Conservation (phyloP, 2,888 invertebrate species). For the Acrobasis consociella region DNA sequence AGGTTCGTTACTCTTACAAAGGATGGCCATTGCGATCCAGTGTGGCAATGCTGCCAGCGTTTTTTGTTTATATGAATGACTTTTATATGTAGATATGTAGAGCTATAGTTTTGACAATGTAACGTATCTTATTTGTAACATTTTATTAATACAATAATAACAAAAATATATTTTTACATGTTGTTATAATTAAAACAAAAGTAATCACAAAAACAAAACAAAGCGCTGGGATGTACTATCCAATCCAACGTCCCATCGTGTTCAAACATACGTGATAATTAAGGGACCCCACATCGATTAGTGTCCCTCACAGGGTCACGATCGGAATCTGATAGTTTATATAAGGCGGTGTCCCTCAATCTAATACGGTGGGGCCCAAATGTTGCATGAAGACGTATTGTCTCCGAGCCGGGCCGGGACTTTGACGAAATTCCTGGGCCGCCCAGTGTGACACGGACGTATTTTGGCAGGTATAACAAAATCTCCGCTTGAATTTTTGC, state of each 20-base stretch:
- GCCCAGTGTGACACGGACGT: conserved; percentile 39
- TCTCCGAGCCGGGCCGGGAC: conserved; percentile 50
- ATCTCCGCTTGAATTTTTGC: conserved; percentile 23
- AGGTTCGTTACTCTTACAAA: too few species aligned
- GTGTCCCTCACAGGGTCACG: conserved; percentile 36
- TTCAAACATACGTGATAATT: conserved; percentile 27
- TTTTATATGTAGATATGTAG: too few species aligned
- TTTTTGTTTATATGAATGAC: too few species aligned
- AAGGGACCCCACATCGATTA: conserved; percentile 35
- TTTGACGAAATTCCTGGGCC: conserved; percentile 53
- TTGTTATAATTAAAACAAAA: too few species aligned
- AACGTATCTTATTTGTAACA: too few species aligned
- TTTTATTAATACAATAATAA: too few species aligned
- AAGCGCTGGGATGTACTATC: not conserved
- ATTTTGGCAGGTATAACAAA: conserved; percentile 40
- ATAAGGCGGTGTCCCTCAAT: conserved; percentile 53
- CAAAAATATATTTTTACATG: too few species aligned
- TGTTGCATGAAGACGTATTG: conserved; percentile 71
- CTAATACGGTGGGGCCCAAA: conserved; percentile 63
- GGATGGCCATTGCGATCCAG: too few species aligned
- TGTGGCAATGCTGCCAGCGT: too few species aligned
- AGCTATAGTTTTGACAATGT: too few species aligned
- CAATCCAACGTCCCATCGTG: not conserved
- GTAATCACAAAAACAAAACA: too few species aligned
- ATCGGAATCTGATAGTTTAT: conserved; percentile 61